Evolutionary conservation across 2,888 invertebrate genomes (phyloP).

Genomic region (Eurytoma adleriae): DNA sequence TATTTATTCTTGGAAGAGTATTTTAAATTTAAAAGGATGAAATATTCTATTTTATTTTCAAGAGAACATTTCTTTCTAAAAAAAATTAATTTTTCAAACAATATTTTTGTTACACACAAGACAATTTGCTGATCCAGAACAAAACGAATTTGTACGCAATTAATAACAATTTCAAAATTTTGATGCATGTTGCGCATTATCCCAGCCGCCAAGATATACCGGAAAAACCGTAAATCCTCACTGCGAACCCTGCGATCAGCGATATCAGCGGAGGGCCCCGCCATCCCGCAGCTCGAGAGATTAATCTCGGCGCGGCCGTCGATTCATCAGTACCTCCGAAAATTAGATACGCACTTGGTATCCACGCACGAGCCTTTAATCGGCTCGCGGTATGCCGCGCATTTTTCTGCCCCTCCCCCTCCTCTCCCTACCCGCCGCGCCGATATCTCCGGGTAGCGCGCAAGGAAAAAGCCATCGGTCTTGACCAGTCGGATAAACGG

Average conservation of each 20-base stretch:
- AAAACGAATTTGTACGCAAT: too few relatives aligned
- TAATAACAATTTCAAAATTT: too few relatives aligned
- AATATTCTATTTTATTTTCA: too few relatives aligned
- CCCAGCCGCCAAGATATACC: too few relatives aligned
- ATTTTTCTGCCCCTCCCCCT: constrained; percentile 1
- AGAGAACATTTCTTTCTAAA: too few relatives aligned
- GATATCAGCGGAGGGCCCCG: not conserved
- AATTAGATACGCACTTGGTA: constrained; percentile 1
- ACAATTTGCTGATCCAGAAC: too few relatives aligned
- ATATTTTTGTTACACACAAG: too few relatives aligned
- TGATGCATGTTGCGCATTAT: too few relatives aligned
- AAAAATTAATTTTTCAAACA: too few relatives aligned
- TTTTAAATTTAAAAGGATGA: too few relatives aligned
- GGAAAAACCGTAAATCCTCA: not conserved
- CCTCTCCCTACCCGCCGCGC: not conserved
- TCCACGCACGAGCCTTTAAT: not conserved
- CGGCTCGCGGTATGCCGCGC: not conserved
- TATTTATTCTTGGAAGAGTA: too few relatives aligned
- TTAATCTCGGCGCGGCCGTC: constrained; percentile 14
- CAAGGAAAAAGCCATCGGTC: constrained; percentile 33
- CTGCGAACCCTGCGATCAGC: not conserved
- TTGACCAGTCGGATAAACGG: constrained; percentile 1
- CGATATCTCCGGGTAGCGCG: not conserved
- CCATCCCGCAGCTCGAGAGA: not conserved
- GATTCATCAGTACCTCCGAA: constrained; percentile 25